phyloP scores from a whole-genome alignment of 2,797 vertebrate species.

The Mormyrops boulengeri region DNA sequence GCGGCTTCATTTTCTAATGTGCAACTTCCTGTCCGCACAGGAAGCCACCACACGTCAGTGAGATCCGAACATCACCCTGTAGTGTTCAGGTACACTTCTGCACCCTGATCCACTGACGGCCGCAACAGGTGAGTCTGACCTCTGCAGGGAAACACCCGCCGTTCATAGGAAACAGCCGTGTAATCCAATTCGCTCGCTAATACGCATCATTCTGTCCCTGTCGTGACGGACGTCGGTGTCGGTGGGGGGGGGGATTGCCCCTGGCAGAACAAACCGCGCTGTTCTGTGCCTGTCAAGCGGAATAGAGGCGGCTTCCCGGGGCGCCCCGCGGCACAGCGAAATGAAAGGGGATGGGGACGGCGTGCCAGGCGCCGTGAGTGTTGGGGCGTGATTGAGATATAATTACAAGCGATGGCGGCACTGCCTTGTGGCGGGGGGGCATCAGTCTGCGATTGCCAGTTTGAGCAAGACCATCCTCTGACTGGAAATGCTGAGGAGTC shows the following conservation, averaged over 20 bases:
- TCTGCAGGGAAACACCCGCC: background rate
- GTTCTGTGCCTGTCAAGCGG: background rate
- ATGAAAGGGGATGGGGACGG: background rate
- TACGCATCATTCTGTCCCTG: background rate
- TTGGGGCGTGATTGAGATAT: constrained; percentile 7
- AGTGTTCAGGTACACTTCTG: background rate
- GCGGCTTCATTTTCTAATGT: background rate
- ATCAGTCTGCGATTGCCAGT: background rate
- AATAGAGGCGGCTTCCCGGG: background rate
- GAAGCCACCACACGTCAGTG: background rate
- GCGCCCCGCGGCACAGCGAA: background rate
- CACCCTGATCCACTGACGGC: background rate
- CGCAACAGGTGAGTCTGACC: background rate
- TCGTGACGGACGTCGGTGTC: background rate
- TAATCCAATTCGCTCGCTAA: background rate
- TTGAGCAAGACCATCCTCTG: background rate
- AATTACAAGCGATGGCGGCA: background rate
- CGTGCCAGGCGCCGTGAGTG: background rate
- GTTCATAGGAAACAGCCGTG: background rate
- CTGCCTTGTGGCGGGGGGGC: background rate
- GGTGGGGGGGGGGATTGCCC: background rate
- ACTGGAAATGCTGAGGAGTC: background rate
- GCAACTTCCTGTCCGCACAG: background rate
- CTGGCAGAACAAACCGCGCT: background rate
- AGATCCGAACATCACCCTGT: background rate